Base-by-base conservation (phyloP, 2,888 invertebrate genomes). In the Drosophila prostipennis region DNA sequence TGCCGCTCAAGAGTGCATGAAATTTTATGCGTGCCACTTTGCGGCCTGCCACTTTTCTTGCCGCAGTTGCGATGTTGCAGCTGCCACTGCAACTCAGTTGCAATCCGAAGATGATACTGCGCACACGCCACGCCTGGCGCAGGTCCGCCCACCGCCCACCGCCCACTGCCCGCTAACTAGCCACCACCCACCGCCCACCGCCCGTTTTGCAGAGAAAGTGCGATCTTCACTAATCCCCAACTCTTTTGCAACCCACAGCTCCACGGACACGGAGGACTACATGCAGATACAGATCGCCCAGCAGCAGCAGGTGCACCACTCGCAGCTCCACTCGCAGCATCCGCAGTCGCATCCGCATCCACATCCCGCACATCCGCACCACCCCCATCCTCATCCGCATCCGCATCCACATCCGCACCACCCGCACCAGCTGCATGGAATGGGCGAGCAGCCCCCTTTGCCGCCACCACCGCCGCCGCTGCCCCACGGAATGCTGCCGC, bases 231-330 rank as follows among this genome's bases (percentile, higher is more conserved):
- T 54, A 39, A 55, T n/a, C 29, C 6, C 29, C 7, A 5, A 16
- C 19, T 46, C 11, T 34, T 37, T 11, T 53, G 3, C 29, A 46
- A 26, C 11, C 11, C 37, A 32, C 63, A 92, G 92, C 76, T 92
- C 92, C 73, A 91, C 92, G 34, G 92, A 92, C 52, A 91, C 91
- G 61, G 92, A 92, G 84, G 92, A 92, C 80, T 92, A 92, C 72
- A 94, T 94, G 92, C 94, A 94, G 91, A 94, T 94, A 90, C 93
- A 94, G 82, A 93, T 94, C 61, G 92, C 92, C 73, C 90, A 90
- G 69, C 91, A 90, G 56, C 81, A 64, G 19, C 76, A 69, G 10
- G 76, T 59, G 16, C 74, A 71, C 7, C 76, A 67, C 14, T 63
- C 67, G 13, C 68, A 60, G 16, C 74, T 67, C 7, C 76, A 67